Evolutionary conservation across 2,797 vertebrate genomes (phyloP).

Genomic region (Spea hammondii): DNA sequence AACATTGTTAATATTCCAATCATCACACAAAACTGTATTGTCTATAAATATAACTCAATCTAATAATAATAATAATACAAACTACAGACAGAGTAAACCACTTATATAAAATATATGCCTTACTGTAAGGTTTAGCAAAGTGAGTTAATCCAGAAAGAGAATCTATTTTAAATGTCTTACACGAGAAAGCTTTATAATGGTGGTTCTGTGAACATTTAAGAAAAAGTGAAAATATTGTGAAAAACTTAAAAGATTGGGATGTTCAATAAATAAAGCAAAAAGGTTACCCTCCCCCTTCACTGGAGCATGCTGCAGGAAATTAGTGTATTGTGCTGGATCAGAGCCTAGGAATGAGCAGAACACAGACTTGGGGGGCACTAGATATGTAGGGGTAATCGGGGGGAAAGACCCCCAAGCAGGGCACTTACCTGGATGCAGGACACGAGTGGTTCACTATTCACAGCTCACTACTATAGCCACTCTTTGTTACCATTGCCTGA

Average conservation of each 20-base stretch:
- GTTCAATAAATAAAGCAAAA: slow-evolving; percentile 34
- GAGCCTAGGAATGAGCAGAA: slow-evolving; percentile 16
- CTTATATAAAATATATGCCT: not conserved
- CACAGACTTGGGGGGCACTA: not conserved
- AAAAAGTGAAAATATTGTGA: not conserved
- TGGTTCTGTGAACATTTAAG: too few relatives aligned
- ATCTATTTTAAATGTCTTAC: not conserved
- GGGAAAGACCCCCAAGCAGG: not conserved
- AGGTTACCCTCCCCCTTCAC: slow-evolving; percentile 35
- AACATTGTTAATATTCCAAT: too few relatives aligned
- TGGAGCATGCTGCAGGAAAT: slow-evolving; percentile 50
- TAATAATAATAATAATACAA: too few relatives aligned
- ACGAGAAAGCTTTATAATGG: too few relatives aligned
- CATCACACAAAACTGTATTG: too few relatives aligned
- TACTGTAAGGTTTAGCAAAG: not conserved
- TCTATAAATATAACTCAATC: too few relatives aligned
- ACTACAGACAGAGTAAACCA: not conserved
- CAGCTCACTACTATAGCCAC: slow-evolving; percentile 48
- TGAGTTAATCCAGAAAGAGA: not conserved
- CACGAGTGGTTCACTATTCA: slow-evolving; percentile 45
- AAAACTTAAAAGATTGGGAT: not conserved
- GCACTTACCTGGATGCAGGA: slow-evolving; percentile 45
- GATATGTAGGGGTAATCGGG: not conserved
- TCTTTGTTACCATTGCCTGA: slow-evolving; percentile 52
- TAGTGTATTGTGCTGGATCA: slow-evolving; percentile 36